Base-by-base conservation (phyloP, 2,113 vertebrate genomes). In the Neolamprologus fasciatus region DNA sequence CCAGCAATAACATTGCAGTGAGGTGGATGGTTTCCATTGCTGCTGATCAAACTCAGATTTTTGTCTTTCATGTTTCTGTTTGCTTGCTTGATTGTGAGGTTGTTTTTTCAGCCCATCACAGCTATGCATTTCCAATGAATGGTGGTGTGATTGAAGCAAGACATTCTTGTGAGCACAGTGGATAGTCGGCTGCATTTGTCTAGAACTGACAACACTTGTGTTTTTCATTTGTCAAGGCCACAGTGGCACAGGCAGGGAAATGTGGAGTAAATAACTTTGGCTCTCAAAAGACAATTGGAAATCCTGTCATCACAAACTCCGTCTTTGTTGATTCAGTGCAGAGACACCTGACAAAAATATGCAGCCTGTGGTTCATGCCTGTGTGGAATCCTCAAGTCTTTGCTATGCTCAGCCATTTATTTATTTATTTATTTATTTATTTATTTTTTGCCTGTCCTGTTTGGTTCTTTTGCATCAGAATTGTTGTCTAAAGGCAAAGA, bases 81-180 rank as follows among this genome's bases (percentile, higher is more conserved):
- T 42, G 11, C 63, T 68, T 40, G 63, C 63, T 68, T 40, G 19
- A 68, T 40, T 40, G 19, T 68, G 35, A 21, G 63, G 3, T n/a
- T 1, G 9, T 5, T 51, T 5, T n/a, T 66, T 2, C 2, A 23
- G 6, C 4, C 11, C 35, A 71, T 6, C 66, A 16, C n/a, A 40
- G n/a, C n/a, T 71, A 71, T 71, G n/a, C n/a, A 42, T 23, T 16
- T 71, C 12, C 66, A 71, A 14, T 71, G 66, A 71, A 71, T 71
- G 66, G 35, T 9, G n/a, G n/a, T 16, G n/a, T 71, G 37, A 71
- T 21, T 68, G 37, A 42, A 42, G 37, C n/a, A 71, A 23, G 37
- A 71, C 21, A 42, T 16, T 16, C 40, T 23, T 42, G 66, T 68
- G 66, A 14, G 37, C 37, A 9, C 66, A 6, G 37, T 3, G 40